Evolutionary conservation across 2,888 invertebrate species (phyloP).

Genomic region (Thymelicus sylvestris): DNA sequence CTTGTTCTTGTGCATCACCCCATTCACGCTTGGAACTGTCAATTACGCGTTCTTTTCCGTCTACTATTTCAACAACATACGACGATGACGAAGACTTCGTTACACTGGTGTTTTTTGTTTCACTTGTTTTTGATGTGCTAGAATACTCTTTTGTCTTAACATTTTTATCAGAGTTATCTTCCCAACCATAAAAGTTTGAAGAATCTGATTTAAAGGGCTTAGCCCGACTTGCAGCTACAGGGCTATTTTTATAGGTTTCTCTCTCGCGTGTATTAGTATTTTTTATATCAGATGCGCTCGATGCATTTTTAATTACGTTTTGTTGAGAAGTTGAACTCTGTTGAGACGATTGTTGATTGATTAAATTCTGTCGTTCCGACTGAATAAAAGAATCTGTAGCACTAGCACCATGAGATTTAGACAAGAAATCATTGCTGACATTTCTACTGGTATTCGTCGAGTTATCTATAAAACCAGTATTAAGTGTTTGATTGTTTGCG

Average conservation of each 20-base stretch:
- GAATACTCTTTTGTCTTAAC: slow-evolving; percentile 65
- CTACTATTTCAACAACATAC: slow-evolving; percentile 87
- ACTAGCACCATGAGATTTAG: slow-evolving; percentile 69
- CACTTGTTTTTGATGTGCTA: slow-evolving; percentile 74
- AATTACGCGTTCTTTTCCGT: slow-evolving; percentile 86
- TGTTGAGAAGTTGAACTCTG: slow-evolving; percentile 47
- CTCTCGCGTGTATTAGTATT: slow-evolving; percentile 64
- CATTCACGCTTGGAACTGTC: slow-evolving; percentile 85
- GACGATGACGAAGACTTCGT: slow-evolving; percentile 86
- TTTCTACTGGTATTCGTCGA: slow-evolving; percentile 55
- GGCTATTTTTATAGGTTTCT: slow-evolving; percentile 58
- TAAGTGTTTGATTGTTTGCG: slow-evolving; percentile 67
- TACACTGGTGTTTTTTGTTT: slow-evolving; percentile 82
- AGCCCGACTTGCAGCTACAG: slow-evolving; percentile 59
- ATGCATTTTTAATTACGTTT: slow-evolving; percentile 46
- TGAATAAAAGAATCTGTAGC: slow-evolving; percentile 73
- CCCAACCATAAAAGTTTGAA: slow-evolving; percentile 72
- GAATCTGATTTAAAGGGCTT: slow-evolving; percentile 65
- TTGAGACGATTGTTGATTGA: slow-evolving; percentile 58
- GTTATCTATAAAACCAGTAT: slow-evolving; percentile 76
- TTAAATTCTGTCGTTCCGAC: slow-evolving; percentile 70
- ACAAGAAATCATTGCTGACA: slow-evolving; percentile 56
- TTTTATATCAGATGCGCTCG: slow-evolving; percentile 54
- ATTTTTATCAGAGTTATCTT: slow-evolving; percentile 67
- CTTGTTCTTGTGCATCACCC: slow-evolving; percentile 77